Conservation (phyloP, 2,797 vertebrate species). For the Loris lydekkerianus region DNA sequence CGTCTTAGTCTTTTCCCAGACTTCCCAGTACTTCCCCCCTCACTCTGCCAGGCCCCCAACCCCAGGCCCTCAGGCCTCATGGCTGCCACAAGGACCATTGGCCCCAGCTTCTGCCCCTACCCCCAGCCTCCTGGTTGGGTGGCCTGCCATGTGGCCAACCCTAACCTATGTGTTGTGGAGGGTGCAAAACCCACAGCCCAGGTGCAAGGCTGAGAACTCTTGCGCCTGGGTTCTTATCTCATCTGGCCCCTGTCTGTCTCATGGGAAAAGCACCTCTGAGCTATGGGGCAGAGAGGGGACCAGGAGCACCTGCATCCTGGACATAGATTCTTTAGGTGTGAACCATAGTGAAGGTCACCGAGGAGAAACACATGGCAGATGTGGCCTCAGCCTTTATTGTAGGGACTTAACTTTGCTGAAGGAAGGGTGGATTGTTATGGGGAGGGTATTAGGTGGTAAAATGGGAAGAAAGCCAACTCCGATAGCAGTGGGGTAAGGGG, state of each 20-base stretch:
- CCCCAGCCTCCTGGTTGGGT: neutral
- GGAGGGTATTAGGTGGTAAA: neutral
- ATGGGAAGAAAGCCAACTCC: neutral
- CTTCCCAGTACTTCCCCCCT: neutral
- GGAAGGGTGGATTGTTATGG: neutral
- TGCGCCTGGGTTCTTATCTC: neutral
- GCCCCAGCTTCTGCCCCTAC: neutral
- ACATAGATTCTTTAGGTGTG: neutral
- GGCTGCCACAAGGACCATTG: neutral
- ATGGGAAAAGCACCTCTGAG: neutral
- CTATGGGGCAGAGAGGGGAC: neutral
- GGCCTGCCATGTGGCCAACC: too few species aligned
- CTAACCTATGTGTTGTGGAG: too few species aligned
- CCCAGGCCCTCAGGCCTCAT: neutral
- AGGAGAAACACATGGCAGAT: neutral
- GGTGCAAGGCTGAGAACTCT: neutral
- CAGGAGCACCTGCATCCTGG: neutral
- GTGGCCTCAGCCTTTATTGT: conserved; percentile 61
- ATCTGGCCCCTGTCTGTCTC: neutral
- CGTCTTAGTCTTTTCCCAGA: neutral
- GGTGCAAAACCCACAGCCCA: neutral
- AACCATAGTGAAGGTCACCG: neutral
- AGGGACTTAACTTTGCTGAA: neutral
- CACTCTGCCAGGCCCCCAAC: neutral
- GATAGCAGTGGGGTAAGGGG: neutral